A percentile compares a stretch with the other conserved stretches of the same genome.
phyloP scores from a whole-genome alignment of 2,113 vertebrate genomes.

The Circaetus cinerascens region DNA sequence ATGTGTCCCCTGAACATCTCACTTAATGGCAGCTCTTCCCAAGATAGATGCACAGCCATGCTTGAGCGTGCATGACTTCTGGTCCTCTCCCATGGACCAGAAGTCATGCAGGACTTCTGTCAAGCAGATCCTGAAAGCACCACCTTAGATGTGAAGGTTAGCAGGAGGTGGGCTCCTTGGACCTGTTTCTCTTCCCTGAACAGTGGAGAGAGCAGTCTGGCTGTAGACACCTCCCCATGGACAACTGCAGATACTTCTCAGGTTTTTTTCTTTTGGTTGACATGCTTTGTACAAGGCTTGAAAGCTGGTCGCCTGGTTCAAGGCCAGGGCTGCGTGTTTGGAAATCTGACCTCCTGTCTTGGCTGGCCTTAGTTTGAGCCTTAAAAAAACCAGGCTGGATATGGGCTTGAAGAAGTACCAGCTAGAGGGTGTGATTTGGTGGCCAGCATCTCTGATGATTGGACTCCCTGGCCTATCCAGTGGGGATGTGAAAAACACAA shows the following conservation, averaged over 20 bases:
- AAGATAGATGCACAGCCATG: rapidly evolving
- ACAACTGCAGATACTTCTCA: neutral
- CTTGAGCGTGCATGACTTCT: neutral
- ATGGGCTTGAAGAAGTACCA: neutral
- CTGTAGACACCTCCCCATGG: neutral
- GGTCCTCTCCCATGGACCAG: too few relatives aligned
- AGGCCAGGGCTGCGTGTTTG: neutral
- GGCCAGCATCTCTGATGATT: neutral
- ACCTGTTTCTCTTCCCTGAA: neutral
- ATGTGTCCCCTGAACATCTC: neutral
- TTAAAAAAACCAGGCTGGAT: neutral
- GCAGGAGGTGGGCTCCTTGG: neutral
- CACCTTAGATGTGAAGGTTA: neutral
- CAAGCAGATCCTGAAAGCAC: neutral
- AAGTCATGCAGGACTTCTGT: neutral
- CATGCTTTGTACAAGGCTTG: neutral
- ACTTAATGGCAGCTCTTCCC: neutral
- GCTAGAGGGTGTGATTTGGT: neutral
- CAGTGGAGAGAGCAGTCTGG: neutral
- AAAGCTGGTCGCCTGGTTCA: neutral
- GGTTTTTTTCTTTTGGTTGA: neutral
- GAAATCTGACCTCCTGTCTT: neutral
- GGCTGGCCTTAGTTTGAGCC: neutral
- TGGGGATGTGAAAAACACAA: neutral
- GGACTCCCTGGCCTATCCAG: neutral